Conservation (phyloP, 2,888 invertebrate genomes). For the Mythimna albipuncta region DNA sequence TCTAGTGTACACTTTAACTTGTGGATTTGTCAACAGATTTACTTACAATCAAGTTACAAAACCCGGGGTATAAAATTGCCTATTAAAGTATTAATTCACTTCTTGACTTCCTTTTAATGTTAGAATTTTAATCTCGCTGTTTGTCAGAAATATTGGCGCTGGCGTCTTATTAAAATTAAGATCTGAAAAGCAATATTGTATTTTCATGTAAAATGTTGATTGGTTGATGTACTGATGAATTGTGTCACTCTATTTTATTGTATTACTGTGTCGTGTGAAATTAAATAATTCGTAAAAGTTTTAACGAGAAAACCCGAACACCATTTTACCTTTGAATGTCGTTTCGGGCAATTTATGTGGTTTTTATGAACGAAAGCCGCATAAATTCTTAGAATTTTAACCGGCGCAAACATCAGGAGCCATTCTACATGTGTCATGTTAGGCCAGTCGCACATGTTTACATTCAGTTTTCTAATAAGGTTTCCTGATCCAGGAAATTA, state of each 20-base stretch:
- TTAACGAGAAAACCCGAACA: not conserved
- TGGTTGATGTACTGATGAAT: not conserved
- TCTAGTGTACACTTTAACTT: not conserved
- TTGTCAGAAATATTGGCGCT: constrained; percentile 1
- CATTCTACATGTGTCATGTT: not conserved
- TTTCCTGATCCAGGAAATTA: no score
- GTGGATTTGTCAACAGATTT: constrained; percentile 3
- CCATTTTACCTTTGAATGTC: not conserved
- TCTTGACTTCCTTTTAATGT: constrained; percentile 23
- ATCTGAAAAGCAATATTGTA: not conserved
- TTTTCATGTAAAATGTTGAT: not conserved
- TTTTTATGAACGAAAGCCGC: not conserved
- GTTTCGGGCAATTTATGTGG: not conserved
- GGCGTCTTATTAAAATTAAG: not conserved
- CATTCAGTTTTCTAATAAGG: no score
- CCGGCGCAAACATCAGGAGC: not conserved
- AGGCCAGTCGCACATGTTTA: no score
- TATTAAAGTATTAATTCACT: constrained; percentile 32
- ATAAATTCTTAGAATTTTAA: not conserved
- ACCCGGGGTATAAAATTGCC: not conserved
- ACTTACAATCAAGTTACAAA: not conserved
- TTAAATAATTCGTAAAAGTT: constrained; percentile 4
- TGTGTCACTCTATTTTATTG: not conserved
- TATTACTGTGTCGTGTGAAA: constrained; percentile 10
- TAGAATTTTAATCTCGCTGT: constrained; percentile 5